Conservation (phyloP, 2,888 invertebrate species). For the Dorcus parallelipipedus region DNA sequence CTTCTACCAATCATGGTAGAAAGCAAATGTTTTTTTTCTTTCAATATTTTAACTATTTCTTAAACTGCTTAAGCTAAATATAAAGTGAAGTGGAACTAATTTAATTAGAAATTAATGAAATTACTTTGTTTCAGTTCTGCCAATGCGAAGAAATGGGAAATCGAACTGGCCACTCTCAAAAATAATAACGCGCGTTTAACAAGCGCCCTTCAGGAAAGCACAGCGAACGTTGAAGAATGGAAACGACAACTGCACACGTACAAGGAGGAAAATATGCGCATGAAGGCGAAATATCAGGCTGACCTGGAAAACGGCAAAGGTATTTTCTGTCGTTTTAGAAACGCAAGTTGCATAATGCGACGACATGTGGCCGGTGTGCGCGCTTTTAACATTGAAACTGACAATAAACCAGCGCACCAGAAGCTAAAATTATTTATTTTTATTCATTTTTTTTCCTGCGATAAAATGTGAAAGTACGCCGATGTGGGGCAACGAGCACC, state of each 20-base stretch:
- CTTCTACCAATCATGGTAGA: no score
- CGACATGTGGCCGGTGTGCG: constrained; percentile 3
- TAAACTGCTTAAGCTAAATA: no score
- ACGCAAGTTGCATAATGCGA: background rate
- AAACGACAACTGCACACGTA: constrained; percentile 92
- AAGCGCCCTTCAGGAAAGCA: constrained; percentile 91
- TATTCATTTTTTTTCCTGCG: constrained; percentile 2
- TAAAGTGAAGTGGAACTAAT: no score
- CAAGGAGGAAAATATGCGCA: constrained; percentile 84
- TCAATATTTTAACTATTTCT: no score
- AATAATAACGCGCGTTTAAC: constrained; percentile 94
- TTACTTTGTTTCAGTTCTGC: constrained; percentile 69
- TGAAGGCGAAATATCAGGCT: constrained; percentile 69
- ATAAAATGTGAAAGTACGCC: constrained; percentile 49
- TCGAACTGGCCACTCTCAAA: constrained; percentile 92
- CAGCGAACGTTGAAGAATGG: constrained; percentile 98
- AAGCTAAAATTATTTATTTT: no score
- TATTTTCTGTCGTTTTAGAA: constrained; percentile 23
- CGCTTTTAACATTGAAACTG: no score
- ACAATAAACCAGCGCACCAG: no score
- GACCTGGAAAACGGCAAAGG: constrained; percentile 69
- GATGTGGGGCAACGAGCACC: background rate
- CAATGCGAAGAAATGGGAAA: constrained; percentile 98
- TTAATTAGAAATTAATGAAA: no score
- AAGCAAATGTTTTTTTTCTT: no score